A percentile compares a stretch with the other conserved stretches of the same genome.
Evolutionary conservation across 2,888 invertebrate species (phyloP).

Genomic region (Troilus luridus): DNA sequence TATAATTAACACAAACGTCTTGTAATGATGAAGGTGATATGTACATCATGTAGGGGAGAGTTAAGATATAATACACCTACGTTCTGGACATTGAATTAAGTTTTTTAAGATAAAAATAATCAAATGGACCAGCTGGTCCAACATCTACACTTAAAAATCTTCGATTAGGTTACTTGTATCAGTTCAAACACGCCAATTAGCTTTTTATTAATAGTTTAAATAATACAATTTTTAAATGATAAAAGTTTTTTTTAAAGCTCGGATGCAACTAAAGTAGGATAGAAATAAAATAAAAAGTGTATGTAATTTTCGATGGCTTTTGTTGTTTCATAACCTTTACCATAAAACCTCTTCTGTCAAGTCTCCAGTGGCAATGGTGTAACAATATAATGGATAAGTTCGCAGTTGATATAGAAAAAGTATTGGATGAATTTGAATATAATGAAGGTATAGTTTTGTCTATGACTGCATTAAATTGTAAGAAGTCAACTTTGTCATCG

Average conservation of each 20-base stretch:
- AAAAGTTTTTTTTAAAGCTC: neutral
- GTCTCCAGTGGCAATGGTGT: constrained; percentile 61
- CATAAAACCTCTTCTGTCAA: constrained; percentile 58
- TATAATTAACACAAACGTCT: constrained; percentile 76
- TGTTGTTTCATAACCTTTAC: constrained; percentile 52
- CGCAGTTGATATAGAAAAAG: constrained; percentile 85
- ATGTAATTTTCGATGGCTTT: neutral
- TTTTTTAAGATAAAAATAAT: constrained; percentile 59
- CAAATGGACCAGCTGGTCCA: constrained; percentile 58
- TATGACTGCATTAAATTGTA: constrained; percentile 54
- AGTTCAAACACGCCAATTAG: neutral
- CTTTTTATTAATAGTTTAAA: neutral
- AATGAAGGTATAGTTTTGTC: constrained; percentile 73
- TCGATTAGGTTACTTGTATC: neutral
- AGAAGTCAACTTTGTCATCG: constrained; percentile 52
- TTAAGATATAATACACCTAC: constrained; percentile 48
- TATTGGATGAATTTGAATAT: constrained; percentile 86
- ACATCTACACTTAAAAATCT: constrained; percentile 49
- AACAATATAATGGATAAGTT: constrained; percentile 72
- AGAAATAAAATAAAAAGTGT: neutral
- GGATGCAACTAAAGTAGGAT: neutral
- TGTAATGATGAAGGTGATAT: constrained; percentile 74
- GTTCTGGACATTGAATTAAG: constrained; percentile 30
- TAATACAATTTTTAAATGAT: neutral
- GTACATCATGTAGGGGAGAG: constrained; percentile 61